Evolutionary conservation across 2,888 invertebrate genomes (phyloP).

Genomic region (Acholoe squamosa): DNA sequence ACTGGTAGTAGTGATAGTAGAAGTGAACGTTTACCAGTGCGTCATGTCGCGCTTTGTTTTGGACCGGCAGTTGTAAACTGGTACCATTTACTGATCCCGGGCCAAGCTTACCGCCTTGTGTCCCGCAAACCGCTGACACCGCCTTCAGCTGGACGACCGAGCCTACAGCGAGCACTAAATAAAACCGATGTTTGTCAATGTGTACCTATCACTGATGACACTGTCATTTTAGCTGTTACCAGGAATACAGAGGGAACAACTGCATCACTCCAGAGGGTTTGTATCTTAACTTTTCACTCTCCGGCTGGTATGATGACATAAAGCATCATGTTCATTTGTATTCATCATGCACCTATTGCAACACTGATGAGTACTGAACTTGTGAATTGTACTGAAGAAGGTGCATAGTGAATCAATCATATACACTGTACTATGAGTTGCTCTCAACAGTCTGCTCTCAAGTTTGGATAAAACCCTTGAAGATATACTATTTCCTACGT

Average conservation of each 20-base stretch:
- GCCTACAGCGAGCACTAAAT: conserved; percentile 16
- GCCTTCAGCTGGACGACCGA: background rate
- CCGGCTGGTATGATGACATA: too few species aligned
- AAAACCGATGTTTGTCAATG: conserved; percentile 21
- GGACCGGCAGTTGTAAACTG: background rate
- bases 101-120: conserved; percentile 40
- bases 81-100: conserved; percentile 37
- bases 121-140: background rate
- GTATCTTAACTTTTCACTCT: too few species aligned
- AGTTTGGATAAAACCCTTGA: too few species aligned
- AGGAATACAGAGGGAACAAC: background rate
- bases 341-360: too few species aligned
- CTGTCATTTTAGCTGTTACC: background rate
- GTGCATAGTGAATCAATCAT: too few species aligned
- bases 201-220: conserved; percentile 2
- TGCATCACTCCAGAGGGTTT: background rate
- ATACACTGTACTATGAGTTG: too few species aligned
- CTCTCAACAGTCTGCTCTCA: too few species aligned
- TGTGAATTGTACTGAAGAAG: too few species aligned
- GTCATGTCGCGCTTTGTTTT: conserved; percentile 30
- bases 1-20: background rate
- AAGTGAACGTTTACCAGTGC: background rate
- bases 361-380: too few species aligned
- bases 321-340: too few species aligned
- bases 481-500: too few species aligned